Conservation (phyloP, 2,888 invertebrate genomes). For the Platycheirus albimanus region DNA sequence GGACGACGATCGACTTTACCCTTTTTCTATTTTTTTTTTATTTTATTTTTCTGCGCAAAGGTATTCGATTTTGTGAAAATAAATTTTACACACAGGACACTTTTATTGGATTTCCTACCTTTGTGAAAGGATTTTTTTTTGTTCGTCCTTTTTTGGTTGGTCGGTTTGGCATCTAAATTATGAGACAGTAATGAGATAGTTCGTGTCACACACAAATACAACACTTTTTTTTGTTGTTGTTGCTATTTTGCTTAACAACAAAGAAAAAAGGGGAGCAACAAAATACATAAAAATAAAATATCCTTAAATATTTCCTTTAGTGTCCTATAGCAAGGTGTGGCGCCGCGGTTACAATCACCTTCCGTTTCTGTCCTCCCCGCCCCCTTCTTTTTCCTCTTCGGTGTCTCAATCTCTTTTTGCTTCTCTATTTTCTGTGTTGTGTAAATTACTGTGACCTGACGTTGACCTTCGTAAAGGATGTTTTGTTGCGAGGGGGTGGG, state of each 20-base stretch:
- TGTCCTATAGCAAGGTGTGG: conserved; percentile 61
- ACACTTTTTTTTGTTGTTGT: not conserved
- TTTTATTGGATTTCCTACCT: conserved; percentile 72
- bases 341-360: conserved; percentile 43
- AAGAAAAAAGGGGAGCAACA: conserved; percentile 32
- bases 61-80: conserved; percentile 48
- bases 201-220: conserved; percentile 50
- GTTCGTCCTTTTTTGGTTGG: conserved; percentile 37
- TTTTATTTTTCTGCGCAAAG: conserved; percentile 20
- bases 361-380: conserved; percentile 15
- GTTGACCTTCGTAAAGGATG: conserved; percentile 66
- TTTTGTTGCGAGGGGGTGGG: not conserved
- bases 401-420: not conserved
- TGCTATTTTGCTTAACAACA: not conserved
- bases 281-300: conserved; percentile 59
- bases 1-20: conserved; percentile 46
- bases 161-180: conserved; percentile 70
- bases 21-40: too few species aligned
- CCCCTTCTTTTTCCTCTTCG: too few species aligned
- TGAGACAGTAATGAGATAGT: conserved; percentile 74
- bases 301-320: conserved; percentile 54
- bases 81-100: conserved; percentile 64
- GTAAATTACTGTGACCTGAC: conserved; percentile 70
- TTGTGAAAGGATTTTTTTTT: conserved; percentile 45
- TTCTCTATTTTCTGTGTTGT: conserved; percentile 28